Percentiles rank a stretch among this genome's conserved stretches.
Evolutionary conservation across 2,888 invertebrate species (phyloP).

Genomic region (Cheilosia urbana): DNA sequence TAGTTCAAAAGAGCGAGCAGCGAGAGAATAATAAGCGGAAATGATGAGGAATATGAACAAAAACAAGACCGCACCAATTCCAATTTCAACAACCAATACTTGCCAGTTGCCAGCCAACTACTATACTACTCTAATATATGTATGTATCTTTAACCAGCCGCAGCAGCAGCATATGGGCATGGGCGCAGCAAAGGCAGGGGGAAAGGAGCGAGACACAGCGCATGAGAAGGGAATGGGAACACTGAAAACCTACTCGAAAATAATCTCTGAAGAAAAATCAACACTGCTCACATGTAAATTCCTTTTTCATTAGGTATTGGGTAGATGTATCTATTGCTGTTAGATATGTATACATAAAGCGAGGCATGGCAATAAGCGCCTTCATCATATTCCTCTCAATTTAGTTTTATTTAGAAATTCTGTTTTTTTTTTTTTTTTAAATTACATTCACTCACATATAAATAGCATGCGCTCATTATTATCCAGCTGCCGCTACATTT

Average conservation of each 20-base stretch:
- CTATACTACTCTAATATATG: constrained; percentile 48
- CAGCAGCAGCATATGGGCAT: constrained; percentile 38
- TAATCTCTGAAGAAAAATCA: constrained; percentile 62
- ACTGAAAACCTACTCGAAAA: constrained; percentile 68
- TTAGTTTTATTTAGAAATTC: constrained; percentile 5
- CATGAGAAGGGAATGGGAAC: constrained; percentile 35
- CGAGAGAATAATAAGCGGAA: constrained; percentile 75
- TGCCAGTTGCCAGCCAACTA: constrained; percentile 74
- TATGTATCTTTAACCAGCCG: constrained; percentile 61
- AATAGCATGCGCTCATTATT: constrained; percentile 79
- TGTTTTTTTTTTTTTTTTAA: constrained; percentile 35
- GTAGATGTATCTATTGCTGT: constrained; percentile 44
- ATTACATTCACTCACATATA: constrained; percentile 77
- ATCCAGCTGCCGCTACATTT: constrained; percentile 78
- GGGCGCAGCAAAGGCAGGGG: constrained; percentile 16
- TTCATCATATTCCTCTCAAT: constrained; percentile 17
- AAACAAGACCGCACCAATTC: constrained; percentile 74
- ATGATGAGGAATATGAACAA: constrained; percentile 75
- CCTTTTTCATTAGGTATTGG: constrained; percentile 59
- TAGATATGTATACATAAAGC: neutral
- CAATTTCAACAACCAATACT: constrained; percentile 73
- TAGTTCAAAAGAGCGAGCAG: constrained; percentile 71
- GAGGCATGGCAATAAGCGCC: neutral
- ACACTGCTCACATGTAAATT: constrained; percentile 68
- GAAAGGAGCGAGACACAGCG: constrained; percentile 41